Evolutionary conservation across 1,140 invertebrate genomes (phyloP).

Genomic region (Aphelinus certus): DNA sequence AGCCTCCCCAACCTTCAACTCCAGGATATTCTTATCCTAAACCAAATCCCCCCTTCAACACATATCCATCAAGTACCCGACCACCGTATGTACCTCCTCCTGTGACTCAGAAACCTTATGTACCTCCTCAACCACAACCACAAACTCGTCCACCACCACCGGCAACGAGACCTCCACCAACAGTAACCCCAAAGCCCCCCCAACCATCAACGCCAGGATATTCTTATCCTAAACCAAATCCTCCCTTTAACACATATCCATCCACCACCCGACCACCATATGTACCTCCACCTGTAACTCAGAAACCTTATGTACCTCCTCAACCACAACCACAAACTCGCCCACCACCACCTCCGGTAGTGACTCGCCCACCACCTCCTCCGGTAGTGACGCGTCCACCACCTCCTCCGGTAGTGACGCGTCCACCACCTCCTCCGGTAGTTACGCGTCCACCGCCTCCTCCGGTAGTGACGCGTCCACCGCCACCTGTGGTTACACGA

Average conservation of each 20-base stretch:
- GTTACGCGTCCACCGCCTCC: conserved; percentile 6
- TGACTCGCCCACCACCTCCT: neutral
- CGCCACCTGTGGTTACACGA: conserved; percentile 20
- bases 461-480: neutral
- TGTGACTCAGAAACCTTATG: neutral
- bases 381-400: no score
- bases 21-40: conserved; percentile 25
- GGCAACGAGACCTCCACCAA: conserved; percentile 11
- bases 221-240: conserved; percentile 21
- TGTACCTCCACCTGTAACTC: neutral
- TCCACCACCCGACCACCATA: no score
- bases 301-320: conserved; percentile 1
- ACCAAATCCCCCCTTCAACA: conserved; percentile 14
- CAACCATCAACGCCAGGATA: neutral
- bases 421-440: conserved; percentile 21
- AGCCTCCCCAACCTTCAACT: neutral
- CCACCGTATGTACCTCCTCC: neutral
- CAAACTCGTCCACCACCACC: conserved; percentile 6
- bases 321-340: conserved; percentile 12
- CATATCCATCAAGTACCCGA: neutral
- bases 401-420: neutral
- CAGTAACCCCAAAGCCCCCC: conserved; percentile 1
- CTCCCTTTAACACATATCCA: neutral
- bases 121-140: conserved; percentile 4
- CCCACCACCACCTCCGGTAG: conserved; percentile 31